Evolutionary conservation across 1,140 invertebrate species (phyloP).

Genomic region (Drosophila sp.): DNA sequence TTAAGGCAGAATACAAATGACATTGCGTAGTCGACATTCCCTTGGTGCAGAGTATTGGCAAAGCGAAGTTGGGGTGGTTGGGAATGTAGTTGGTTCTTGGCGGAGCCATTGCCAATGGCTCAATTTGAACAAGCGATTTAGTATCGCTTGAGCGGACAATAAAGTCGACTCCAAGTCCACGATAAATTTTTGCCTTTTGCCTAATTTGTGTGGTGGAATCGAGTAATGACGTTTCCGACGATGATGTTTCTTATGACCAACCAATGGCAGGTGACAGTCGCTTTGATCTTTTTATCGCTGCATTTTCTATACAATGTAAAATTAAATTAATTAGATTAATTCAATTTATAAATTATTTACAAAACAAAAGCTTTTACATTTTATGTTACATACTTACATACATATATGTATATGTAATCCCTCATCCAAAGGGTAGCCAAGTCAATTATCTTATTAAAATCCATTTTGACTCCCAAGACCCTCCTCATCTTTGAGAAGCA

Average conservation of each 20-base stretch:
- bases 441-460: slow-evolving; percentile 72
- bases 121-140: slow-evolving; percentile 55
- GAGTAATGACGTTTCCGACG: slow-evolving; percentile 12
- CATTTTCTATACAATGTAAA: neutral
- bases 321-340: slow-evolving; percentile 2
- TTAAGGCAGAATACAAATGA: neutral
- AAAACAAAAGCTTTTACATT: neutral
- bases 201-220: slow-evolving; percentile 53
- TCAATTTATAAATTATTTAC: slow-evolving; percentile 16
- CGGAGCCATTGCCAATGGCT: slow-evolving; percentile 45
- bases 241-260: neutral
- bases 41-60: neutral
- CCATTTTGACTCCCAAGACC: slow-evolving; percentile 28
- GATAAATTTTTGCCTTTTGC: slow-evolving; percentile 34
- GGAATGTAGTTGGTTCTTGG: too few species aligned
- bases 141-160: slow-evolving; percentile 64
- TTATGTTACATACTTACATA: neutral
- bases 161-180: slow-evolving; percentile 45
- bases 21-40: neutral
- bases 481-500: neutral
- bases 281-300: neutral
- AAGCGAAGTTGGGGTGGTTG: neutral
- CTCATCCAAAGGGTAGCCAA: slow-evolving; percentile 17
- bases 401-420: neutral
- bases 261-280: slow-evolving; percentile 19